Evolutionary conservation across 2,113 vertebrate genomes (phyloP), one percentile per base, ranked within the genome.

Genomic region (Notechis scutatus): DNA sequence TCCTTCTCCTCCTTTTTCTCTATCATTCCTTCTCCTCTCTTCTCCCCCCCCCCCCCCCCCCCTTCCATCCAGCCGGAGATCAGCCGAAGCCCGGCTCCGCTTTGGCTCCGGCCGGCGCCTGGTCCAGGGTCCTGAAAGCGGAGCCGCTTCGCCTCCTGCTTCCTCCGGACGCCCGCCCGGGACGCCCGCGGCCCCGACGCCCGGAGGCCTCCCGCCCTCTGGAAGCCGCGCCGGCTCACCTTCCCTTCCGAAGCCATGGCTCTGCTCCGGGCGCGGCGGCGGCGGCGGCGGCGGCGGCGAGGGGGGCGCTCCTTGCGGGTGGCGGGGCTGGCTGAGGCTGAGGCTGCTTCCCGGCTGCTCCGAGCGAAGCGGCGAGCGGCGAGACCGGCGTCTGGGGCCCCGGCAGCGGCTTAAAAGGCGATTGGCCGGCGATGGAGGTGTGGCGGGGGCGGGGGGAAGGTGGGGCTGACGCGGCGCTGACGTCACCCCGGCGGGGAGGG

Each of bases 261-360:
- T n/a, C 29, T 8, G 57, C 57, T 59, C 57, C 3, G 56, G 23
- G 2, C 7, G 23, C 23, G 1, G 2, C 21, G 12, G 64, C 29
- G 29, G n/a, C 10, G 64, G n/a, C 69, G n/a, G n/a, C 6, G 29
- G 18, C 34, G 29, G n/a, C 11, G 69, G n/a, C 69, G 15, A 20
- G 15, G 12, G 29, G 29, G 61, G 0, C 5, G 64, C n/a, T n/a
- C 18, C n/a, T 3, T 0, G 26, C 1, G 26, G 59, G 0, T 9
- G 0, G 56, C 56, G 56, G 5, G 21, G 56, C 56, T 5, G 54
- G 14, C 18, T 14, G 52, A 3, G 12, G 52, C 52, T 14, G 61
- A 3, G 57, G 57, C 57, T 9, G 57, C 24, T n/a, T 69, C 64
- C 29, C 29, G 64, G 69, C 34, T 81, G 34, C 34, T 81, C 34